A percentile compares a stretch with the other conserved stretches of the same genome.
These are phyloP conservation scores for Alosa sapidissima DNA, from an alignment of 2,797 vertebrate species.

Conservation along the genomic window DNA sequence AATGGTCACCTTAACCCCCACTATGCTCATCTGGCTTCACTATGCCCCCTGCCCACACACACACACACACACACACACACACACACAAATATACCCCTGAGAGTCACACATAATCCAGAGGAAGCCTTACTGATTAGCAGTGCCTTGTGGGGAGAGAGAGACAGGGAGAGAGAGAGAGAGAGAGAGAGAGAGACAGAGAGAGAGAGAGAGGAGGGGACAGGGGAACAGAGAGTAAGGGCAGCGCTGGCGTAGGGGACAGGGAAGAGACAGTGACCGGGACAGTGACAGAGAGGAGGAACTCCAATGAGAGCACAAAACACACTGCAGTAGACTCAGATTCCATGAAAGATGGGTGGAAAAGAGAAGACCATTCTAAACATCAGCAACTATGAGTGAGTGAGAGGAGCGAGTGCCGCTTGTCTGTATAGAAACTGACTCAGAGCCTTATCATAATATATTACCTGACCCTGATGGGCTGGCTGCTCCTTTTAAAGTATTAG, in stretches of 20 bases:
- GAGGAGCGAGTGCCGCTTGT: background rate
- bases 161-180: background rate
- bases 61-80: background rate
- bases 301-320: background rate
- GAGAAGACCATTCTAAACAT: conserved; percentile 80
- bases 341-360: conserved; percentile 82
- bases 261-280: background rate
- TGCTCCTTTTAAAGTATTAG: background rate
- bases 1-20: background rate
- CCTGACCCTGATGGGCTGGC: background rate
- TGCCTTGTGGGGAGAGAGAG: background rate
- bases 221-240: conserved; percentile 10
- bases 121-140: conserved; percentile 4
- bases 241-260: background rate
- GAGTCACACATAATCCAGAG: background rate
- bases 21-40: background rate
- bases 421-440: background rate
- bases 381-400: conserved; percentile 54
- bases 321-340: background rate
- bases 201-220: background rate
- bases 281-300: conserved; percentile 23
- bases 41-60: background rate
- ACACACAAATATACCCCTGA: background rate
- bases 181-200: background rate
- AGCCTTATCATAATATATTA: background rate